These are phyloP conservation scores for Artemia sp. DNA, from an alignment of 2,888 invertebrate genomes.

Conservation along the genomic window DNA sequence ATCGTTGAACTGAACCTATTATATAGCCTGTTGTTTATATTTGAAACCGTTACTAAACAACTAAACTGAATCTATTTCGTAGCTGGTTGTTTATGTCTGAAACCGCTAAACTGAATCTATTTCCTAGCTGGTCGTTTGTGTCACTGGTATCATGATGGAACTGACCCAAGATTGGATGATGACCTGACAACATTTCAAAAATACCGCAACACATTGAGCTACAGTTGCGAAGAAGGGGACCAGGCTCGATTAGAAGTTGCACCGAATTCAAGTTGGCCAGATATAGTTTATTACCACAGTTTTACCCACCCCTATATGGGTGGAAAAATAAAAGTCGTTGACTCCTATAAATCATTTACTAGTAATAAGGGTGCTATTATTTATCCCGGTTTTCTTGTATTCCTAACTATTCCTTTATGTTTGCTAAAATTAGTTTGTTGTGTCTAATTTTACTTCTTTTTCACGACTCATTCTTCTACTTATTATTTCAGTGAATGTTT, in stretches of 20 bases:
- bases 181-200: constrained; percentile 60
- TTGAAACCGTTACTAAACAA: too few species aligned
- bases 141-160: constrained; percentile 44
- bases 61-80: too few species aligned
- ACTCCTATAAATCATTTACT: constrained; percentile 32
- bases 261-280: constrained; percentile 79
- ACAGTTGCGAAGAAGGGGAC: constrained; percentile 48
- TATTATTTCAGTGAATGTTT: too few species aligned
- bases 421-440: too few species aligned
- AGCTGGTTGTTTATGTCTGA: too few species aligned
- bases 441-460: too few species aligned
- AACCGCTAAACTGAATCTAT: too few species aligned
- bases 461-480: too few species aligned
- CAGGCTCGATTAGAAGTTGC: constrained; percentile 57
- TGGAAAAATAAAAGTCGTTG: constrained; percentile 77
- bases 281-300: constrained; percentile 78
- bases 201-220: constrained; percentile 57
- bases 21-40: too few species aligned
- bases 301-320: constrained; percentile 89
- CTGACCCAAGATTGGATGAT: constrained; percentile 59
- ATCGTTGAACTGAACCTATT: too few species aligned
- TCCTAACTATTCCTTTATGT: too few species aligned
- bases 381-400: too few species aligned
- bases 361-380: neutral
- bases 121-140: constrained; percentile 58